A percentile compares a stretch with the other conserved stretches of the same genome.
These are phyloP conservation scores for Cyclophora punctaria DNA, from an alignment of 2,888 invertebrate species.

Conservation along the genomic window DNA sequence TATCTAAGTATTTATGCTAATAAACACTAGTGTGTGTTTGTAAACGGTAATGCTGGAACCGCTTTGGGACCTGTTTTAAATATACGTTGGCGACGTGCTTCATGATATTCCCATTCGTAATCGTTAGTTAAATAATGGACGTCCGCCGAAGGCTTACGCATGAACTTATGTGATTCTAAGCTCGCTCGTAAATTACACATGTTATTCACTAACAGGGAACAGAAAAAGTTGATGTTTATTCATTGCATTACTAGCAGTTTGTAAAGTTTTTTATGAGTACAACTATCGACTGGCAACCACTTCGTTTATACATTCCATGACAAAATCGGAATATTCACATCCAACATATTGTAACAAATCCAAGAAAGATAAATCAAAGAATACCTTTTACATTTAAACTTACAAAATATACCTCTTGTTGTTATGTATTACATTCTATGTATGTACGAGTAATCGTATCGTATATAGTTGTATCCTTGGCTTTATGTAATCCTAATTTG, in stretches of 20 bases:
- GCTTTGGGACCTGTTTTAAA: slow-evolving; percentile 19
- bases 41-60: slow-evolving; percentile 16
- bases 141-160: slow-evolving; percentile 6
- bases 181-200: slow-evolving; percentile 9
- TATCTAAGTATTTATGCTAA: slow-evolving; percentile 19
- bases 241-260: slow-evolving; percentile 10
- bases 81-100: slow-evolving; percentile 8
- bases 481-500: too few relatives aligned
- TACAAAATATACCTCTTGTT: too few relatives aligned
- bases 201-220: slow-evolving; percentile 12
- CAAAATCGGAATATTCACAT: too few relatives aligned
- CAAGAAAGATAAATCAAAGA: too few relatives aligned
- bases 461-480: too few relatives aligned
- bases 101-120: slow-evolving; percentile 10
- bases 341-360: too few relatives aligned
- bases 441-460: too few relatives aligned
- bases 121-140: slow-evolving; percentile 10
- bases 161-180: neutral
- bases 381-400: too few relatives aligned
- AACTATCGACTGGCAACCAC: too few relatives aligned
- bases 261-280: too few relatives aligned
- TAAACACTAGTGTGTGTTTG: slow-evolving; percentile 16
- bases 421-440: too few relatives aligned
- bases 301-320: too few relatives aligned
- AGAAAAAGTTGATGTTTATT: slow-evolving; percentile 11